Evolutionary conservation across 2,113 vertebrate genomes (phyloP).

Genomic region (Melanocharis versteri): DNA sequence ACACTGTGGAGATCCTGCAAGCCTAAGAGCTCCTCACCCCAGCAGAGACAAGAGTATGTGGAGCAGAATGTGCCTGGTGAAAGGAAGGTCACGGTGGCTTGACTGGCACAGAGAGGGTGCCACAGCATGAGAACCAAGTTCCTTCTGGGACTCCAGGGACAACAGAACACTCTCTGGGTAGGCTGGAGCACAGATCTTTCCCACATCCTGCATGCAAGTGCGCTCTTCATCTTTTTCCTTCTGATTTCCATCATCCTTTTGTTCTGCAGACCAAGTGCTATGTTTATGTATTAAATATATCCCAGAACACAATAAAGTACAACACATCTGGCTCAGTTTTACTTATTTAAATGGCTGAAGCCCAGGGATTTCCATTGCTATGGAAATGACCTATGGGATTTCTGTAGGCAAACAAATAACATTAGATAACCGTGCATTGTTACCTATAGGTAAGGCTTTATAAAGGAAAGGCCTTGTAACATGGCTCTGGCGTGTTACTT

Average conservation of each 20-base stretch:
- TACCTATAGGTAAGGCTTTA: no score
- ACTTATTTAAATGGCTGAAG: background rate
- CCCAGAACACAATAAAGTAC: background rate
- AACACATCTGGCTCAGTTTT: background rate
- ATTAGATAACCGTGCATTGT: background rate
- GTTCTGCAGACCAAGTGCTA: background rate
- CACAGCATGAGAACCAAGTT: fast-evolving
- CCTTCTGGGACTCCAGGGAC: background rate
- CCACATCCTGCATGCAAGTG: background rate
- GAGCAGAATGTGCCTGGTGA: background rate
- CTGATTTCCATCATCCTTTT: background rate
- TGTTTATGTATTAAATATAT: background rate
- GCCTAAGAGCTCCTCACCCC: background rate
- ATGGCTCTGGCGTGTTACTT: no score
- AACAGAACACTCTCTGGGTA: background rate
- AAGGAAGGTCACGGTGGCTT: fast-evolving
- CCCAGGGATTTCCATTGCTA: background rate
- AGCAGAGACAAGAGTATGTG: background rate
- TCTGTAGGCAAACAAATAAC: background rate
- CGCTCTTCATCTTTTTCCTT: background rate
- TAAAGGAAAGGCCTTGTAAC: no score
- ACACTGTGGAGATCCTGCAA: background rate
- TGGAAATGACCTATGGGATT: background rate
- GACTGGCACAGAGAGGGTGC: background rate
- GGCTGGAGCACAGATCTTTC: background rate